phyloP scores from a whole-genome alignment of 1,140 invertebrate genomes.

The Ditylenchus dipsaci region DNA sequence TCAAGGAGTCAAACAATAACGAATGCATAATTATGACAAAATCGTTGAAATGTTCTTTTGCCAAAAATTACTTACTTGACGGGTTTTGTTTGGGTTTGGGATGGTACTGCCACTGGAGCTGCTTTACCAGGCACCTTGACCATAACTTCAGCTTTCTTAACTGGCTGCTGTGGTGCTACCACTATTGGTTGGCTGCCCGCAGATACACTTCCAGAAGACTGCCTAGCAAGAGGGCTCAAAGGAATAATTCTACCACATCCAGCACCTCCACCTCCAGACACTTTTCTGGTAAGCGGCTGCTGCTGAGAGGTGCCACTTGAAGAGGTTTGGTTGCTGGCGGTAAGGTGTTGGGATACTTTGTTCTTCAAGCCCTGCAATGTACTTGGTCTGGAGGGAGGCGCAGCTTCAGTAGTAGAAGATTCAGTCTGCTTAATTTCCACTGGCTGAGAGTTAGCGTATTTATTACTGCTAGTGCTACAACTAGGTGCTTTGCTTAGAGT shows the following conservation, averaged over 20 bases:
- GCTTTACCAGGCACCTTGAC: too few relatives aligned
- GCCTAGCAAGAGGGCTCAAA: slow-evolving; percentile 17
- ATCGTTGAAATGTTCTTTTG: too few relatives aligned
- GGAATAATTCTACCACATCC: not conserved
- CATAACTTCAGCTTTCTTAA: too few relatives aligned
- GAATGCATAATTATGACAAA: too few relatives aligned
- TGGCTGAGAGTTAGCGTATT: too few relatives aligned
- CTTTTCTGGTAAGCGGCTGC: not conserved
- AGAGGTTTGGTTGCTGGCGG: not conserved
- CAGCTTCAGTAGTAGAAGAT: not conserved
- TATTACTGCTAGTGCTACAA: too few relatives aligned
- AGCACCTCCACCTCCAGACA: not conserved
- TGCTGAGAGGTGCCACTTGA: not conserved
- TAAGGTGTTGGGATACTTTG: not conserved
- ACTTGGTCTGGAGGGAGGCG: not conserved
- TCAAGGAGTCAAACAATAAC: too few relatives aligned
- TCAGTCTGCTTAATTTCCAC: too few relatives aligned
- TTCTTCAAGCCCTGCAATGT: slow-evolving; percentile 8
- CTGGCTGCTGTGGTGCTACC: too few relatives aligned
- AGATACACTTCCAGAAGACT: not conserved
- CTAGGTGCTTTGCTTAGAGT: too few relatives aligned
- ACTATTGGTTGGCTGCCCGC: not conserved
- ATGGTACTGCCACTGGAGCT: not conserved
- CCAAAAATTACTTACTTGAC: too few relatives aligned
- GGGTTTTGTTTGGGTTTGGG: too few relatives aligned